phyloP scores from a whole-genome alignment of 1,140 invertebrate species.

The Drosophila jambulina region DNA sequence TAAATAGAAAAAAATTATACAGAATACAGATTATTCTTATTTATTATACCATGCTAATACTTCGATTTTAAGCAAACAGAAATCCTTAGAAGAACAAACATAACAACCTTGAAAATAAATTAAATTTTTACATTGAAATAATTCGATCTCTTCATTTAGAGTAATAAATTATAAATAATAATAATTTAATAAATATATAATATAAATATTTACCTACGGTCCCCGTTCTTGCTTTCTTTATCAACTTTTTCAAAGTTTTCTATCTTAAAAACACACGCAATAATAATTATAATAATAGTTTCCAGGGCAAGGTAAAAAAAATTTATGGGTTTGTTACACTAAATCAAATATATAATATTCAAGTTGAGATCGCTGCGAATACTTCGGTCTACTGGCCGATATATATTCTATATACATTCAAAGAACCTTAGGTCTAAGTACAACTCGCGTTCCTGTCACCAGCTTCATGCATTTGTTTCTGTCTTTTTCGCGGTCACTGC shows the following conservation, averaged over 20 bases:
- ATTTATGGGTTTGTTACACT: not conserved
- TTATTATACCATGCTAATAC: too few relatives aligned
- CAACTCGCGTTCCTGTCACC: slow-evolving; percentile 1
- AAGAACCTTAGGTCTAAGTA: slow-evolving; percentile 24
- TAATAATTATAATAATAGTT: slow-evolving; percentile 1
- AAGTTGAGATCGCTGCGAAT: slow-evolving; percentile 45
- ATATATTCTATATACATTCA: slow-evolving; percentile 42
- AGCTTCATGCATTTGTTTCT: not conserved
- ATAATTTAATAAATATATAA: not conserved
- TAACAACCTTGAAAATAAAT: not conserved
- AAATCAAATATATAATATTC: slow-evolving; percentile 57
- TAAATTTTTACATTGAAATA: not conserved
- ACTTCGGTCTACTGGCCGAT: not conserved
- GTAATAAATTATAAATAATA: too few relatives aligned
- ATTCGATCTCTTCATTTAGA: not conserved
- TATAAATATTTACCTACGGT: slow-evolving; percentile 4
- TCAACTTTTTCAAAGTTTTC: slow-evolving; percentile 45
- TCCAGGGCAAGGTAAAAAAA: slow-evolving; percentile 40
- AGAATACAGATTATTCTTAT: too few relatives aligned
- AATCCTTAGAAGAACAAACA: too few relatives aligned
- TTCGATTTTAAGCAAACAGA: too few relatives aligned
- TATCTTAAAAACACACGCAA: slow-evolving; percentile 13
- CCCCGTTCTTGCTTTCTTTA: slow-evolving; percentile 8
- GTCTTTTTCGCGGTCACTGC: slow-evolving; percentile 2
- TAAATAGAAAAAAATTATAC: too few relatives aligned